phyloP scores from a whole-genome alignment of 2,797 vertebrate species.

The Tangara arthus region DNA sequence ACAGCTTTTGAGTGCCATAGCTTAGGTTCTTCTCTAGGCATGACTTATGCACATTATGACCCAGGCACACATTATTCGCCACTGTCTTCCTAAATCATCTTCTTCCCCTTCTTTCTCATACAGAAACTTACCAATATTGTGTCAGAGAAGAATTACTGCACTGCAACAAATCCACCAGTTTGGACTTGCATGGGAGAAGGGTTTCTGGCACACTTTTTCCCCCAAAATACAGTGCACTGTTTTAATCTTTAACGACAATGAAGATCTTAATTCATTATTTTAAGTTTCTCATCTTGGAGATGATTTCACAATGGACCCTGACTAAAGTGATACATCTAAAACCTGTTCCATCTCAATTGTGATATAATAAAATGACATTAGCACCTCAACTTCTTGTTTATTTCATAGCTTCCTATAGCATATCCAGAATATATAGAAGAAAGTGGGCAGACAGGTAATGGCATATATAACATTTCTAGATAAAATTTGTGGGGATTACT shows the following conservation, averaged over 20 bases:
- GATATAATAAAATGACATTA: not conserved
- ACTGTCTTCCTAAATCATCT: not conserved
- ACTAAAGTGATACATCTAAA: not conserved
- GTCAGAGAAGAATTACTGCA: not conserved
- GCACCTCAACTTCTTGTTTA: not conserved
- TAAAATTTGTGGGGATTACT: not conserved
- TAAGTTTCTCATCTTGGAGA: not conserved
- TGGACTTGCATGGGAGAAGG: not conserved
- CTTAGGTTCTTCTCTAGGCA: not conserved
- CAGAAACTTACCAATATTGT: not conserved
- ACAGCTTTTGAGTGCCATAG: not conserved
- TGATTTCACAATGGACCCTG: not conserved
- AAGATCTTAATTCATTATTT: not conserved
- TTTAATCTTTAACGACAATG: not conserved
- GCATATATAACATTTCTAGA: not conserved
- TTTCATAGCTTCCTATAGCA: not conserved
- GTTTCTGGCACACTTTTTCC: not conserved
- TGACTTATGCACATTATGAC: not conserved
- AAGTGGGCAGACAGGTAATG: not conserved
- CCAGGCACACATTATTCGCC: not conserved
- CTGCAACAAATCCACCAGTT: not conserved
- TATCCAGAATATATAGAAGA: not conserved
- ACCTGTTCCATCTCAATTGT: not conserved
- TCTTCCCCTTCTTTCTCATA: not conserved
- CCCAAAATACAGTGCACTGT: not conserved